phyloP scores from a whole-genome alignment of 1,140 invertebrate genomes.

The Drosophila baimaii region DNA sequence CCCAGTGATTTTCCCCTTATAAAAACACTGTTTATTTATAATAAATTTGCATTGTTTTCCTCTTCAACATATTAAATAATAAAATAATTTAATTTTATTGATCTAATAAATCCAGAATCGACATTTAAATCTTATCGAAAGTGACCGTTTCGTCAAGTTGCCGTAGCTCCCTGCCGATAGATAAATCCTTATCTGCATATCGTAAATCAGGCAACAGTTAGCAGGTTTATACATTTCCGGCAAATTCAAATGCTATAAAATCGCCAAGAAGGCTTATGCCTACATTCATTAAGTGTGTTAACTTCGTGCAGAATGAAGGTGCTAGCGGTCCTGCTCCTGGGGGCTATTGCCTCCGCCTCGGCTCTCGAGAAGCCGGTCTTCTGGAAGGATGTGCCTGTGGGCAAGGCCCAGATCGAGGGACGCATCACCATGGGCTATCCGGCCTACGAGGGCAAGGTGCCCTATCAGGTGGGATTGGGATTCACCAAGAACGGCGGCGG shows the following conservation, averaged over 20 bases:
- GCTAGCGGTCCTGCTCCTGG: conserved; percentile 17
- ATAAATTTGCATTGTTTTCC: neutral
- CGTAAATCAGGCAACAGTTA: conserved; percentile 13
- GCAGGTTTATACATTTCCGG: conserved; percentile 15
- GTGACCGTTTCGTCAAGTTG: conserved; percentile 6
- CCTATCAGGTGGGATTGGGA: conserved; percentile 82
- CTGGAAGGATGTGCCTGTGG: conserved; percentile 46
- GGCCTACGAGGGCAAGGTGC: conserved; percentile 83
- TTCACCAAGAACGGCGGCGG: conserved; percentile 82
- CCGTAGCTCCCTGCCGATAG: neutral
- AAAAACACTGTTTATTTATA: neutral
- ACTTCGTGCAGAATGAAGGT: conserved; percentile 25
- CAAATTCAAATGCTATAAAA: conserved; percentile 4
- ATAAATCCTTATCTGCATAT: conserved; percentile 22
- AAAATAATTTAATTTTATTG: neutral
- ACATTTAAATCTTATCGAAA: conserved; percentile 23
- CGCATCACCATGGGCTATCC: conserved; percentile 61
- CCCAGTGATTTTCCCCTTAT: neutral
- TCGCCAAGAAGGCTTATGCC: neutral
- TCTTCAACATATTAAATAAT: neutral
- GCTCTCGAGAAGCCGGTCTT: conserved; percentile 26
- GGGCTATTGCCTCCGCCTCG: conserved; percentile 24
- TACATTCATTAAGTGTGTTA: conserved; percentile 10
- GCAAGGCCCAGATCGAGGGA: conserved; percentile 31
- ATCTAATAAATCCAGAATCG: neutral